Evolutionary conservation across 2,113 vertebrate species (phyloP).

Genomic region (Geococcyx californianus): DNA sequence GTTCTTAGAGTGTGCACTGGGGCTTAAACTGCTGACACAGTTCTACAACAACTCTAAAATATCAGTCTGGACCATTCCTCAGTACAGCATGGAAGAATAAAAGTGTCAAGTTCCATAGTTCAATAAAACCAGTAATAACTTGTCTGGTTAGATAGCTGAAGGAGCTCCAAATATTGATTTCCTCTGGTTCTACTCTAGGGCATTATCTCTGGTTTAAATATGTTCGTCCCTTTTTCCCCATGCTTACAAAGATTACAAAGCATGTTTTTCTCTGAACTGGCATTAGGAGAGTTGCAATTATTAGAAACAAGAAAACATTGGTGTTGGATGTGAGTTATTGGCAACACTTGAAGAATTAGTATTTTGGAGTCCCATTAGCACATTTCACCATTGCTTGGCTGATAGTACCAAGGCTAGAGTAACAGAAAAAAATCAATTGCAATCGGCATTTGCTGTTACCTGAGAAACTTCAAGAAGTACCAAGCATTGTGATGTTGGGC

Average conservation of each 20-base stretch:
- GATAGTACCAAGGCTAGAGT: background rate
- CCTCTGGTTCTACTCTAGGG: background rate
- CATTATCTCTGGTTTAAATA: slow-evolving; percentile 18
- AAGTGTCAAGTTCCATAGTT: background rate
- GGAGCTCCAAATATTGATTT: background rate
- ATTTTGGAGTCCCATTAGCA: background rate
- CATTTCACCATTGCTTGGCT: background rate
- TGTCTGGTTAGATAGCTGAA: background rate
- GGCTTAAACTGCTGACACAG: background rate
- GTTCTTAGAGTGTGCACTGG: background rate
- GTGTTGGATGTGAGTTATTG: background rate
- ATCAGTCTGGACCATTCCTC: background rate
- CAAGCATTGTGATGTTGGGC: background rate
- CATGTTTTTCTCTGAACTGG: background rate
- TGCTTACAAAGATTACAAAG: slow-evolving; percentile 46
- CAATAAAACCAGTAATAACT: background rate
- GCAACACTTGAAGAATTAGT: background rate
- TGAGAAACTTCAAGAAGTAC: background rate
- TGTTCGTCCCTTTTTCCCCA: background rate
- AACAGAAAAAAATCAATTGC: background rate
- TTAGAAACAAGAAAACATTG: background rate
- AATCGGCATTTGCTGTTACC: background rate
- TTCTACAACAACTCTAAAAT: background rate
- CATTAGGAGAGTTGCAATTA: background rate
- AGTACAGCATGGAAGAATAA: background rate